phyloP scores from a whole-genome alignment of 2,888 invertebrate genomes.

The Phalangium opilio region DNA sequence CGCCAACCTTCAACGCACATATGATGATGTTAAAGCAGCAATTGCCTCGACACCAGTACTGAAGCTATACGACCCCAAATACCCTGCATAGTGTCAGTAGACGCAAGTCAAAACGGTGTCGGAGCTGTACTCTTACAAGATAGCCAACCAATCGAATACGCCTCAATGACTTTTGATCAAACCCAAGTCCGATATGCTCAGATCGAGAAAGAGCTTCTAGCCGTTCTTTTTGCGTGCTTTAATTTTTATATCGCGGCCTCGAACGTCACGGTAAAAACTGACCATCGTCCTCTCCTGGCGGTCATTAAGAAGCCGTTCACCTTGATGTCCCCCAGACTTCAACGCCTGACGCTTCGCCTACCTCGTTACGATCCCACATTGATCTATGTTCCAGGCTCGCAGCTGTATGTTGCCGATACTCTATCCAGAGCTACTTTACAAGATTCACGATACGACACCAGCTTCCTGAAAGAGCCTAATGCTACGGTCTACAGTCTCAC shows the following conservation, averaged over 20 bases:
- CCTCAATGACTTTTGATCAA: constrained; percentile 24
- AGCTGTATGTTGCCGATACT: constrained; percentile 18
- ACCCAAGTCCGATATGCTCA: constrained; percentile 27
- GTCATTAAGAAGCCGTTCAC: constrained; percentile 26
- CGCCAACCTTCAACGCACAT: too few species aligned
- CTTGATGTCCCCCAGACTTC: constrained; percentile 27
- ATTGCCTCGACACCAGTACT: constrained; percentile 24
- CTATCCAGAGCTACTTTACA: constrained; percentile 14
- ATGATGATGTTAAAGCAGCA: constrained; percentile 23
- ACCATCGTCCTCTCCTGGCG: constrained; percentile 29
- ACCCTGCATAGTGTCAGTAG: constrained; percentile 22
- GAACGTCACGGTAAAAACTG: constrained; percentile 25
- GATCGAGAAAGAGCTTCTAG: too few species aligned
- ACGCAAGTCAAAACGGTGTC: constrained; percentile 26
- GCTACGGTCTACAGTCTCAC: background rate
- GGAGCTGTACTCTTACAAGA: constrained; percentile 25
- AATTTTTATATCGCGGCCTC: too few species aligned
- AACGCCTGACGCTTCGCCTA: constrained; percentile 25
- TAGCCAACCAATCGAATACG: constrained; percentile 26
- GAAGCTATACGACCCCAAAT: constrained; percentile 24
- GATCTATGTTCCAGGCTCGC: constrained; percentile 13
- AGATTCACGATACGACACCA: background rate
- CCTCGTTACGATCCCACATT: constrained; percentile 2
- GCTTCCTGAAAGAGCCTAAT: background rate
- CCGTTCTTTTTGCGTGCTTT: too few species aligned